Evolutionary conservation across 2,797 vertebrate species (phyloP), one percentile per base, ranked within the genome.

Genomic region (Scarus forsteni): DNA sequence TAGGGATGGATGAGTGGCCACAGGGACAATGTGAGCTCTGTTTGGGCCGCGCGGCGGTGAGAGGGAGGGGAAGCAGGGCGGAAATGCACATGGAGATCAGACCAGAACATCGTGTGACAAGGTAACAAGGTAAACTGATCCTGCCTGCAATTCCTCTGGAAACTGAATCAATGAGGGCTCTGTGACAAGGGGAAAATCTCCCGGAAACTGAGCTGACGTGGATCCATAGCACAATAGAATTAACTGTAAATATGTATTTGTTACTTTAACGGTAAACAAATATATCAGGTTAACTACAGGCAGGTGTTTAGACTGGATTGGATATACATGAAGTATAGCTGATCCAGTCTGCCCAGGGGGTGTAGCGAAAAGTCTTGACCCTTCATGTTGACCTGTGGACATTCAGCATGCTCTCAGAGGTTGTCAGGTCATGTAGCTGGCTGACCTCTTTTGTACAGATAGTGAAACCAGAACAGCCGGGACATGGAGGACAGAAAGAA

Each of bases 61-160:
- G 75, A 73, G 84, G 84, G 83, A 83, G 82, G 80, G 76, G 81
- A 79, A 72, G 71, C 78, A 44, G 78, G 81, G 87, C 83, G 85
- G 89, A 91, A 85, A 92, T 88, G 84, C 84, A 89, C 89, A 86
- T 77, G 79, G 88, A 86, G 91, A 92, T 88, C 89, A 90, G 91
- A 91, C 89, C 88, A 85, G 91, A 90, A 92, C 83, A 91, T 73
- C 87, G 75, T 75, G 80, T 83, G 84, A 92, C 92, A 91, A 91
- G 91, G 89, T 92, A 94, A 93, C 90, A 88, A 91, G 91, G 90
- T 92, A 93, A 94, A 85, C 79, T 48, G 87, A 94, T 90, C 90
- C 76, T 44, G 62, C 40, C 67, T 67, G 64, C 77, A 79, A 87
- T 88, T 91, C 86, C 67, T 80, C 75, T 83, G 79, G 82, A 90